phyloP scores from a whole-genome alignment of 2,113 vertebrate genomes.

The Cyprinodon variegatus region DNA sequence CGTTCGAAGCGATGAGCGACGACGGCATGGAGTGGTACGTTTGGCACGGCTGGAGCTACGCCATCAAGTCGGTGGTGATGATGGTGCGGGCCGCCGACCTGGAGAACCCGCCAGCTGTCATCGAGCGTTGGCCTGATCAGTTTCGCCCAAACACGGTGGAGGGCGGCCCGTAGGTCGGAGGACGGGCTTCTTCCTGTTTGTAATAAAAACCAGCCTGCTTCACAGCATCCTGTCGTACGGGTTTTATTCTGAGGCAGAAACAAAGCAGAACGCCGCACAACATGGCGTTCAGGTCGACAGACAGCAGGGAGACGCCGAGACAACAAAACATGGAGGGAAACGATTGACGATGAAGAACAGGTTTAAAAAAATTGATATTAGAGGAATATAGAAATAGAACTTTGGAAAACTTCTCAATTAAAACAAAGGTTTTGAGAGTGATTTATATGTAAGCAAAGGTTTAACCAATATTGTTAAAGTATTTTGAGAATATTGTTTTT shows the following conservation, averaged over 20 bases:
- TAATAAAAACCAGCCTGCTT: slow-evolving; percentile 14
- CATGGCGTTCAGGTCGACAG: slow-evolving; percentile 58
- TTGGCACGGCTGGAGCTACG: slow-evolving; percentile 94
- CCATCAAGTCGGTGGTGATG: slow-evolving; percentile 90
- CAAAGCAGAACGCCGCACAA: slow-evolving; percentile 36
- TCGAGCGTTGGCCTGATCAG: not conserved
- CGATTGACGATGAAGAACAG: too few species aligned
- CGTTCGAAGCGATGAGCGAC: slow-evolving; percentile 78
- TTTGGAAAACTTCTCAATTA: too few species aligned
- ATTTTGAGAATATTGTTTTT: too few species aligned
- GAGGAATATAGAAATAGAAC: too few species aligned
- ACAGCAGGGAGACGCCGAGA: slow-evolving; percentile 12
- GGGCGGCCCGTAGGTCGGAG: not conserved
- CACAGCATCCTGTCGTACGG: slow-evolving; percentile 22
- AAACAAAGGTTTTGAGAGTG: too few species aligned
- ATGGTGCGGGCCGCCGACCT: slow-evolving; percentile 87
- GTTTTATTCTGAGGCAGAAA: slow-evolving; percentile 63
- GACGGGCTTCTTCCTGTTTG: not conserved
- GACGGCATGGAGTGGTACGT: slow-evolving; percentile 90
- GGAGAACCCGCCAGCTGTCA: slow-evolving; percentile 42
- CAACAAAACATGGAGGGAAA: too few species aligned
- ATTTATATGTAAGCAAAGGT: too few species aligned
- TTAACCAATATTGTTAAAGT: too few species aligned
- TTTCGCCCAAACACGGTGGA: not conserved
- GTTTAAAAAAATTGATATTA: too few species aligned